Conservation (phyloP, 1,140 invertebrate species). For the Cydia pomonella region DNA sequence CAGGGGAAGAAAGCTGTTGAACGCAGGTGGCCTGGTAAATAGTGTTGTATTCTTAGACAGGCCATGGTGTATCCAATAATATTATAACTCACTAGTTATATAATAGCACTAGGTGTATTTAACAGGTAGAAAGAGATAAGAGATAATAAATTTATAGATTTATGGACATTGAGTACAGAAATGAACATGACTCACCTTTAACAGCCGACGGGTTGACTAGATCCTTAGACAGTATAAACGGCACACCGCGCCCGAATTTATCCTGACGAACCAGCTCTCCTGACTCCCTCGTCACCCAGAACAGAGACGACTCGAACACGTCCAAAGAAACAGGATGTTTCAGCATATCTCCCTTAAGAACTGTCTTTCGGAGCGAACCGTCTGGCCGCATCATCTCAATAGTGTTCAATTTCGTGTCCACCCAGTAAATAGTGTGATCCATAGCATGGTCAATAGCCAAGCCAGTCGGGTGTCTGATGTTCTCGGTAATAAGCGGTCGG, state of each 20-base stretch:
- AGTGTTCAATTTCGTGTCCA: constrained; percentile 95
- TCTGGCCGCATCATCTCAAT: constrained; percentile 95
- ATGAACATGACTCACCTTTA: constrained; percentile 82
- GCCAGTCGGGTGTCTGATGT: constrained; percentile 92
- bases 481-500: constrained; percentile 88
- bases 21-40: too few relatives aligned
- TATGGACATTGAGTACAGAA: background rate
- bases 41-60: too few relatives aligned
- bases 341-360: constrained; percentile 87
- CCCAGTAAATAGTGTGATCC: constrained; percentile 96
- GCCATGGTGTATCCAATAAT: too few relatives aligned
- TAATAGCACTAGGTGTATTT: too few relatives aligned
- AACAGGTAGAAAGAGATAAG: background rate
- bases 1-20: too few relatives aligned
- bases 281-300: constrained; percentile 92
- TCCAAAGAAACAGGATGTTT: constrained; percentile 93
- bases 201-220: constrained; percentile 92
- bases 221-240: constrained; percentile 88
- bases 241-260: constrained; percentile 97
- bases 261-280: constrained; percentile 94
- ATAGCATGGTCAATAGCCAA: constrained; percentile 94
- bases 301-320: constrained; percentile 95
- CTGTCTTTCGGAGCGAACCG: constrained; percentile 88
- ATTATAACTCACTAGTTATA: too few relatives aligned
- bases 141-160: background rate